phyloP scores from a whole-genome alignment of 1,140 invertebrate genomes.

The Pseudomyrmex dendroicus region DNA sequence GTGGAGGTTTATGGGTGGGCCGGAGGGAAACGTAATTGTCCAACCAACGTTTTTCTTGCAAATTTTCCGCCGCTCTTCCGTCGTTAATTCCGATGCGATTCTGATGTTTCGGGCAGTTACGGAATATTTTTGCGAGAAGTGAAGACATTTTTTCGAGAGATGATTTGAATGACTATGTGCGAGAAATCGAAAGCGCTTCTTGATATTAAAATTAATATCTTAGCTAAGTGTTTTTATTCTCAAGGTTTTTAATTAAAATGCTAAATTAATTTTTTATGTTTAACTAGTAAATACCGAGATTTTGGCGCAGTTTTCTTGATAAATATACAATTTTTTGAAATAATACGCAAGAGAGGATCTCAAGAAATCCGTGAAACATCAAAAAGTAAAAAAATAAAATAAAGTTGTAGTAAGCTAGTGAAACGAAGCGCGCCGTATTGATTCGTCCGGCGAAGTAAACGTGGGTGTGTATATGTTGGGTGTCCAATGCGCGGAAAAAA shows the following conservation, averaged over 20 bases:
- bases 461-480: conserved; percentile 24
- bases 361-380: too few species aligned
- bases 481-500: conserved; percentile 76
- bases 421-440: conserved; percentile 53
- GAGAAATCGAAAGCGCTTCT: neutral
- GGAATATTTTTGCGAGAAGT: neutral
- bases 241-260: too few species aligned
- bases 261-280: too few species aligned
- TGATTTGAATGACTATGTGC: neutral
- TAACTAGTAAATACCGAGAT: too few species aligned
- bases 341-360: too few species aligned
- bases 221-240: neutral
- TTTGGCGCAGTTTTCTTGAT: too few species aligned
- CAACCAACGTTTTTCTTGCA: conserved; percentile 50
- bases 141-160: neutral
- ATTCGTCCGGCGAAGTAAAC: conserved; percentile 54
- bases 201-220: neutral
- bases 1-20: conserved; percentile 61
- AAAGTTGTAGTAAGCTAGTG: conserved; percentile 18
- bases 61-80: conserved; percentile 43
- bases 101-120: conserved; percentile 8
- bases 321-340: too few species aligned
- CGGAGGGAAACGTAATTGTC: conserved; percentile 57
- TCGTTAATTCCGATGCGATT: conserved; percentile 24
- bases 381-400: neutral